Evolutionary conservation across 2,113 vertebrate species (phyloP).

Genomic region (Ariopsis seemanni): DNA sequence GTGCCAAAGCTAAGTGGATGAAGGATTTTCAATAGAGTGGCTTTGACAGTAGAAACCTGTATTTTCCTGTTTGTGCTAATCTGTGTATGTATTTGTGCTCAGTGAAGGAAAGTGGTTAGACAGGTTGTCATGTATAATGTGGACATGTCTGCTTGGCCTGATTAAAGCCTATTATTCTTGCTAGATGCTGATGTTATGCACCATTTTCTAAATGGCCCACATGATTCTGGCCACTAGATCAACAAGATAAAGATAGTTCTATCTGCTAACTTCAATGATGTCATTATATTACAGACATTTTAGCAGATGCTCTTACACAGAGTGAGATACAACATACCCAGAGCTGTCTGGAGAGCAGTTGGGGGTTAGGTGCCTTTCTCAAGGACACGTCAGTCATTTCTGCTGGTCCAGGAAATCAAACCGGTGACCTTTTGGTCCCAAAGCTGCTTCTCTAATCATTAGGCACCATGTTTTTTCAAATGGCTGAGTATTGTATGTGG

Average conservation of each 20-base stretch:
- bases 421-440: too few relatives aligned
- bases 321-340: too few relatives aligned
- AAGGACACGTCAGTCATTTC: too few relatives aligned
- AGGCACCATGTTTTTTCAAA: too few relatives aligned
- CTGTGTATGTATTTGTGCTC: constrained; percentile 6
- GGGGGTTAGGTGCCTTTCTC: too few relatives aligned
- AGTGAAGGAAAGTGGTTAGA: constrained; percentile 37
- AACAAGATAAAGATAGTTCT: too few relatives aligned
- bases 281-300: too few relatives aligned
- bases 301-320: too few relatives aligned
- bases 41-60: constrained; percentile 1
- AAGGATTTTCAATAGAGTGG: constrained; percentile 14
- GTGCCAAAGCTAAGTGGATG: constrained; percentile 18
- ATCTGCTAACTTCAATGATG: neutral
- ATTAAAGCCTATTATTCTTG: constrained; percentile 32
- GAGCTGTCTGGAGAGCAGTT: too few relatives aligned
- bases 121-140: constrained; percentile 41
- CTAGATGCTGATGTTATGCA: neutral
- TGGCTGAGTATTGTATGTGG: too few relatives aligned
- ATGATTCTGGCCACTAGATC: neutral
- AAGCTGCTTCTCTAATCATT: too few relatives aligned
- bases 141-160: constrained; percentile 35
- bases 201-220: neutral
- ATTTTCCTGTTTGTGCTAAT: constrained; percentile 21
- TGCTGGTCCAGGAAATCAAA: too few relatives aligned